Evolutionary conservation across 53 echinoderm and acorn worm genomes (phyloP), one percentile per base, ranked within the genome.

Genomic region (Hippasteria phrygiana): DNA sequence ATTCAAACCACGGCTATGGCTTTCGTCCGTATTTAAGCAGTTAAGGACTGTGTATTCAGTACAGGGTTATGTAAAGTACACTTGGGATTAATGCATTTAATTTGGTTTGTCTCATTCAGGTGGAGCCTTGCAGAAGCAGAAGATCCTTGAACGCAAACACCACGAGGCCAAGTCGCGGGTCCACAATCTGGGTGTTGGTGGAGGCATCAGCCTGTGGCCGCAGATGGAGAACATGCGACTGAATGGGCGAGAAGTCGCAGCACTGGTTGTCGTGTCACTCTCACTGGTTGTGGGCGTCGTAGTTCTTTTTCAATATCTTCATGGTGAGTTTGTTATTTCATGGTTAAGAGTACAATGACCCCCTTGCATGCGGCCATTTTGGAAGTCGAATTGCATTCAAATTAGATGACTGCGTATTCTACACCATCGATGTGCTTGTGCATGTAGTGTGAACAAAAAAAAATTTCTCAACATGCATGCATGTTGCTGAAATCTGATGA

Each of bases 221-320:
- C 91, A 91, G 71, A 95, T 95, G 95, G 93, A 95, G 47, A 87
- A 95, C 39, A 95, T 95, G 95, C 70, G 95, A 39, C 75, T 95
- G 32, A 93, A 79, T 17, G 46, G n/a, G 29, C 64, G 64, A 54
- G 93, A 95, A 50, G 70, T 95, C 0, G 67, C 74, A 43, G 24
- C 53, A n/a, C 80, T 95, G 20, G 72, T 42, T 13, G 87, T 70
- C 12, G 27, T 73, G 50, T 79, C 83, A 22, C 24, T 93, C 31
- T 34, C 22, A 16, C 69, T 95, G 35, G 63, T 91, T 37, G 78
- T 87, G 2, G 75, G 62, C 2, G 89, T 93, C 3, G 65, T 51
- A 42, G 54, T 45, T 39, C 48, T 89, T 18, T 95, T 93, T 59
- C 48, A 65, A 0, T 53, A 76, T 50, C 78, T 93, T 35, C 95